phyloP scores from a whole-genome alignment of 1,140 invertebrate species.

The Drosophila sp. region DNA sequence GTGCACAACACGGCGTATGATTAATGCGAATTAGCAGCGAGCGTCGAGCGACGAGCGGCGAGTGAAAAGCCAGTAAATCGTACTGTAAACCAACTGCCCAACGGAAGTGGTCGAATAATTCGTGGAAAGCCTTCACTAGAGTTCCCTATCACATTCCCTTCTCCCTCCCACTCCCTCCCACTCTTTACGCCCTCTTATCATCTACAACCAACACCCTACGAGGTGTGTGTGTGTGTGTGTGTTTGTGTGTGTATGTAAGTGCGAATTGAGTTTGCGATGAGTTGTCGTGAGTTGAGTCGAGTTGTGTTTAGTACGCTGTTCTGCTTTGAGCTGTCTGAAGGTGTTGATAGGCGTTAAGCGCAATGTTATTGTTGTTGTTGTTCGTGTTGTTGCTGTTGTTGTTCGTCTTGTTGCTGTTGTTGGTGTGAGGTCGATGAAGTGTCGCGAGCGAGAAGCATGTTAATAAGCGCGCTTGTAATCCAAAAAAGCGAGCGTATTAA shows the following conservation, averaged over 20 bases:
- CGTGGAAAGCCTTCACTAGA: conserved; percentile 71
- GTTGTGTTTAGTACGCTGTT: conserved; percentile 13
- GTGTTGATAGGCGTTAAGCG: conserved; percentile 29
- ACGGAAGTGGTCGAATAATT: conserved; percentile 76
- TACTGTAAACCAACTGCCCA: conserved; percentile 41
- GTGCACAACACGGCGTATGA: conserved; percentile 76
- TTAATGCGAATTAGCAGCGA: conserved; percentile 78
- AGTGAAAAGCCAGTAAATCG: conserved; percentile 26
- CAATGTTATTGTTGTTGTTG: background rate
- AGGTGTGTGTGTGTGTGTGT: background rate
- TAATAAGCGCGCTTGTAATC: conserved; percentile 29
- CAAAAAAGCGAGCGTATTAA: conserved; percentile 9
- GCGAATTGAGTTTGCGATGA: conserved; percentile 41
- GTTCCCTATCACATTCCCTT: background rate
- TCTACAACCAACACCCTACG: background rate
- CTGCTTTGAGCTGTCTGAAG: conserved; percentile 16
- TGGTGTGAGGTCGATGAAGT: conserved; percentile 31
- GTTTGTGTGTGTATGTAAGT: conserved; percentile 17
- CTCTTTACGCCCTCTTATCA: background rate
- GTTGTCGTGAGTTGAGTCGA: conserved; percentile 18
- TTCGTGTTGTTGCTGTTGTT: background rate
- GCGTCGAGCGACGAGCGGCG: conserved; percentile 2
- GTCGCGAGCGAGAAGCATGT: conserved; percentile 30
- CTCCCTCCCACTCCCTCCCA: background rate
- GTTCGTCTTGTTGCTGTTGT: conserved; percentile 7